Base-by-base conservation (phyloP, 2,888 invertebrate species). In the Euzetes globulus region DNA sequence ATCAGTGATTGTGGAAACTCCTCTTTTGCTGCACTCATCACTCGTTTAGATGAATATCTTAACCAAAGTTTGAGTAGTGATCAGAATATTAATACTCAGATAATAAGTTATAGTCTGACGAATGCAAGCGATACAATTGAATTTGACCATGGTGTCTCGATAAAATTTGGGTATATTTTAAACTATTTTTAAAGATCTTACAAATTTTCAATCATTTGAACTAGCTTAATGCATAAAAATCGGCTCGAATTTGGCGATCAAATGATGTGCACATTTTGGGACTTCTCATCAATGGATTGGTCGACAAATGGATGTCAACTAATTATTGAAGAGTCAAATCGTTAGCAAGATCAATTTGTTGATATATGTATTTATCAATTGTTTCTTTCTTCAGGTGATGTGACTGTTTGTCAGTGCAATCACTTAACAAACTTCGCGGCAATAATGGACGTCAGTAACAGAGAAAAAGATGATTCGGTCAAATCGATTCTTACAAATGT, bases 341-440 rank as follows among this genome's bases (percentile, higher is more conserved):
- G 65, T 7, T 11, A 22, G 55, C 5, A 55, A 22, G 6, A 25
- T 9, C 3, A 5, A 6, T 47, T 47, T 78, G 78, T 0, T 77
- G 76, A 72, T 79, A 25, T 22, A 55, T 25, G 4, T 2, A 55
- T 22, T n/a, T n/a, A n/a, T n/a, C n/a, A n/a, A n/a, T n/a, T n/a
- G n/a, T 19, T 50, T 50, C 1, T n/a, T 50, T n/a, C 2, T 55
- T 22, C 55, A 55, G 55, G 55, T 27, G 65, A 65, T 65, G 9
- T 65, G 4, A 41, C 81, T 4, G 73, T 78, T 19, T 79, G 79
- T 71, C 72, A 74, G 19, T 79, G 79, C 72, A 71, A 76, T 63
- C 79, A 79, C 50, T 52, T 79, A 55, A 79, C 78, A 11, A 79
- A 77, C 52, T 79, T 79, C 47, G 79, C 79, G 0, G 77, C 79